Base-by-base conservation (phyloP, 2,113 vertebrate genomes). In the Oncorhynchus clarkii region DNA sequence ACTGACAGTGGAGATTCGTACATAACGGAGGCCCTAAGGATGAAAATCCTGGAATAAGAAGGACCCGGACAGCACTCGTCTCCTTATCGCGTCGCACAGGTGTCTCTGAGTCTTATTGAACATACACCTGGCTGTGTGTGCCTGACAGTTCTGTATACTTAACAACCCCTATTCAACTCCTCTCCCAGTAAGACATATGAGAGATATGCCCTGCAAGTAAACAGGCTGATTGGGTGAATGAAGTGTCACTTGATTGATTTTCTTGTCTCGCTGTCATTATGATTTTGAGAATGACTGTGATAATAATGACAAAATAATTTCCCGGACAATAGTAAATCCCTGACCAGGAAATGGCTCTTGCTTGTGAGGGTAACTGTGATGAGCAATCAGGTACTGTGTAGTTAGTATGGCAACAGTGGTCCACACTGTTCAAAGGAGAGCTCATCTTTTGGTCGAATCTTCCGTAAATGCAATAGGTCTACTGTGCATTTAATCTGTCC, bases 21-120 rank as follows among this genome's bases (percentile, higher is more conserved):
- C 71, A 70, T 29, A 1, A 27, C 3, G 11, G 13, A 27, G 5
- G 11, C 24, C 64, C 13, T 26, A 14, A 26, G 11, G 26, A 27
- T 26, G 64, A 66, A 11, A 29, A 26, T 11, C 24, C 26, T 26
- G 64, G 26, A 26, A 14, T 66, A 1, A 66, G 26, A 27, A 24
- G 12, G 24, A 66, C 64, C 70, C 8, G 39, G 9, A 45, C 39
- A 45, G 9, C 39, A 9, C 39, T 45, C 39, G 9, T 45, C 39
- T 45, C 39, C 68, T 87, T 85, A 83, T 87, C 76, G 0, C 75
- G 39, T 9, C 64, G 82, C 72, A 80, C 85, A 82, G 79, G 81
- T 71, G 75, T 73, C 45, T 78, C 78, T 39, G 39, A 45, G 39
- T 11, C 27, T 59, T 75, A 78, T 51, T 64, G 80, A 60, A 29